Conservation (phyloP, 2,888 invertebrate species). For the Alsophila aescularia region DNA sequence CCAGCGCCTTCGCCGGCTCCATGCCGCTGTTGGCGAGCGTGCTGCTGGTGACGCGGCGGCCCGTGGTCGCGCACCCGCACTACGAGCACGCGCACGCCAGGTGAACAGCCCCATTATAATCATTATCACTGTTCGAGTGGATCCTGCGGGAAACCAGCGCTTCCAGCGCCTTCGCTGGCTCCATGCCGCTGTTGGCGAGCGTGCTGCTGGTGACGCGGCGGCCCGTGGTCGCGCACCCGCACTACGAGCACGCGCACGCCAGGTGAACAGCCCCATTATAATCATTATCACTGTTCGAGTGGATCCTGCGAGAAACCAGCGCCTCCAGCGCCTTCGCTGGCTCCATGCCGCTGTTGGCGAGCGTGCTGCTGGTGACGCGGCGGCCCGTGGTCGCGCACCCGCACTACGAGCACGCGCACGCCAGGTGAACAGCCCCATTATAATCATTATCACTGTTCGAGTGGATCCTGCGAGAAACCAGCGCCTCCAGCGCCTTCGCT, state of each 20-base stretch:
- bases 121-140: conserved; percentile 88
- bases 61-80: conserved; percentile 94
- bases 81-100: conserved; percentile 92
- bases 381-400: conserved; percentile 94
- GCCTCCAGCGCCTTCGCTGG: conserved; percentile 91
- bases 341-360: conserved; percentile 93
- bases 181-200: conserved; percentile 93
- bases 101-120: conserved; percentile 63
- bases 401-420: conserved; percentile 92
- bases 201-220: conserved; percentile 90
- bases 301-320: conserved; percentile 88
- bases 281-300: conserved; percentile 85
- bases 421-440: conserved; percentile 83
- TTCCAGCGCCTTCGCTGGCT: conserved; percentile 92
- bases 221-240: conserved; percentile 94
- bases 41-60: conserved; percentile 89
- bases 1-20: conserved; percentile 93
- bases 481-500: conserved; percentile 89
- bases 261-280: conserved; percentile 77
- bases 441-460: conserved; percentile 82
- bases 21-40: conserved; percentile 94
- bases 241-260: conserved; percentile 92
- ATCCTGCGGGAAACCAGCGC: conserved; percentile 86
- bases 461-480: conserved; percentile 89
- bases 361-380: conserved; percentile 89